Evolutionary conservation across 2,888 invertebrate species (phyloP), one percentile per base, ranked within the genome.

Genomic region (Hypsopygia costalis): DNA sequence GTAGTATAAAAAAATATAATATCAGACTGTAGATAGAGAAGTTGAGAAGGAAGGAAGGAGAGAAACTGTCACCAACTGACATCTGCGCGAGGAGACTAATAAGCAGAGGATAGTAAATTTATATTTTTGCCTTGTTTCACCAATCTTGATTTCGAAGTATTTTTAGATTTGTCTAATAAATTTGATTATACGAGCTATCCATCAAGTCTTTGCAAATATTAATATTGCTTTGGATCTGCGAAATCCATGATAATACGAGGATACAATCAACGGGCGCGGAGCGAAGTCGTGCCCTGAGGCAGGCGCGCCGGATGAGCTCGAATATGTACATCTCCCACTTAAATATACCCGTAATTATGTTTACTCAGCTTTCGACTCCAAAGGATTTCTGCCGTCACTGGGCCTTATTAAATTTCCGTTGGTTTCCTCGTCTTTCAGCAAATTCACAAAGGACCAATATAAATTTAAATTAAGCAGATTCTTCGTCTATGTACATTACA

Each of bases 341-440:
- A 58, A 55, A 63, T 55, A 62, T 55, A 47, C 51, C 53, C 52
- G 49, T 69, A 65, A 66, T 69, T 64, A 67, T 64, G 60, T 67
- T 68, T 60, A 55, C 57, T 40, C 49, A 45, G 51, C 46, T 41
- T 25, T 25, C 47, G 43, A 44, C 47, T 40, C 44, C 47, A 43
- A 37, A 37, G 36, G 36, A 37, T 37, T 30, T 30, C 31, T 21
- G 30, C 11, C 21, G 30, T 22, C 21, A 30, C 22, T 30, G 11
- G 8, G 30, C 41, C 51, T 55, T 64, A 62, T 62, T 63, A 59
- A 60, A 58, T 58, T 57, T 57, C 47, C 46, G 47, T n/a, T 37
- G 27, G 11, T 30, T 30, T 22, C 28, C 16, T 30, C 20, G 29
- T 29, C 36, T 30, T 11, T 11, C 11, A n/a, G 21, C 9, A 35